A percentile compares a stretch with the other conserved stretches of the same genome.
Evolutionary conservation across 2,888 invertebrate genomes (phyloP).

Genomic region (Tolmerus cingulatus): DNA sequence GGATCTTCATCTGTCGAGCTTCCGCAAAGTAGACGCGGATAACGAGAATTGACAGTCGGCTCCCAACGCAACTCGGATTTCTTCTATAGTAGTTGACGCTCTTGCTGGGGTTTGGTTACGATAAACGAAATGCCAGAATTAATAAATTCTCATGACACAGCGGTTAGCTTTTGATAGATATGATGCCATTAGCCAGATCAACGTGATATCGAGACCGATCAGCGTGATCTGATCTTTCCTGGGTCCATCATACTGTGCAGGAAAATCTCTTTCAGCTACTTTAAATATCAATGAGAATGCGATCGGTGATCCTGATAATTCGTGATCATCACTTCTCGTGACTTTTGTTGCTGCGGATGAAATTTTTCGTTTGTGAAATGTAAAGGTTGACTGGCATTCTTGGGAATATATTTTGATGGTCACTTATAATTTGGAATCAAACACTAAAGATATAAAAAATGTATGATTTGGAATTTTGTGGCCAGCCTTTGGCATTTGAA

Average conservation of each 20-base stretch:
- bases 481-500: not conserved
- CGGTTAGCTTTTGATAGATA: constrained; percentile 30
- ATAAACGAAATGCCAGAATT: constrained; percentile 14
- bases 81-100: not conserved
- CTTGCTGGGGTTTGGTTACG: not conserved
- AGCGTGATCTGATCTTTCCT: constrained; percentile 20
- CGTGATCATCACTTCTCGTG: constrained; percentile 36
- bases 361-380: not conserved
- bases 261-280: constrained; percentile 33
- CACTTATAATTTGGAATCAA: not conserved
- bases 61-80: not conserved
- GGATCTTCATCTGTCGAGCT: not conserved
- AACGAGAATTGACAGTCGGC: not conserved
- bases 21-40: not conserved
- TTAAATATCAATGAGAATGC: constrained; percentile 34
- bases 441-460: not conserved
- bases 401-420: constrained; percentile 7
- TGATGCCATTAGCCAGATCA: constrained; percentile 34
- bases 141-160: constrained; percentile 34
- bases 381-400: not conserved
- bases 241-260: not conserved
- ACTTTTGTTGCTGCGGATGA: constrained; percentile 7
- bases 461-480: not conserved
- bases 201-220: constrained; percentile 28
- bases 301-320: constrained; percentile 34